Evolutionary conservation across 2,888 invertebrate genomes (phyloP).

Genomic region (Mythimna loreyi): DNA sequence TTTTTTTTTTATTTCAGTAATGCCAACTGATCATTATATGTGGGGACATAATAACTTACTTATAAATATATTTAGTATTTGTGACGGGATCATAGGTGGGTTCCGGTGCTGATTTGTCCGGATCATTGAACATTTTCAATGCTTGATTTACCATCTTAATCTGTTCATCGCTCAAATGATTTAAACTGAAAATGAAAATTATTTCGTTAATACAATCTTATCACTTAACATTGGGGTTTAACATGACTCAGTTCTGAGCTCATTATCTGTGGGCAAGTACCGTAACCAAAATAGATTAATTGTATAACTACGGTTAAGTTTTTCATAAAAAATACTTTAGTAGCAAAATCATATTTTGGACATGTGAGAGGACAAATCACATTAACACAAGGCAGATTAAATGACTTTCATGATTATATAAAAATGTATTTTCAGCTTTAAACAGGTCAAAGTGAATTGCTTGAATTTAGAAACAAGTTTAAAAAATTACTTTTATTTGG

Average conservation of each 20-base stretch:
- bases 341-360: no score
- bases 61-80: conserved; percentile 85
- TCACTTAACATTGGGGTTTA: not conserved
- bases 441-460: no score
- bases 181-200: conserved; percentile 77
- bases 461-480: no score
- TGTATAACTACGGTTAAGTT: no score
- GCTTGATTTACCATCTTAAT: conserved; percentile 87
- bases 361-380: no score
- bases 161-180: conserved; percentile 82
- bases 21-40: not conserved
- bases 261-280: not conserved
- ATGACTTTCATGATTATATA: no score
- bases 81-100: conserved; percentile 85
- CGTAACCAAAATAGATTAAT: no score
- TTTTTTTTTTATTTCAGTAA: not conserved
- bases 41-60: conserved; percentile 73
- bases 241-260: not conserved
- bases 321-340: no score
- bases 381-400: no score
- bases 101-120: conserved; percentile 78
- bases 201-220: not conserved
- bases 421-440: no score
- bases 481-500: no score
- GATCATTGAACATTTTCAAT: conserved; percentile 82